Evolutionary conservation across 2,888 invertebrate genomes (phyloP).

Genomic region (Leptinotarsa tumamoca): DNA sequence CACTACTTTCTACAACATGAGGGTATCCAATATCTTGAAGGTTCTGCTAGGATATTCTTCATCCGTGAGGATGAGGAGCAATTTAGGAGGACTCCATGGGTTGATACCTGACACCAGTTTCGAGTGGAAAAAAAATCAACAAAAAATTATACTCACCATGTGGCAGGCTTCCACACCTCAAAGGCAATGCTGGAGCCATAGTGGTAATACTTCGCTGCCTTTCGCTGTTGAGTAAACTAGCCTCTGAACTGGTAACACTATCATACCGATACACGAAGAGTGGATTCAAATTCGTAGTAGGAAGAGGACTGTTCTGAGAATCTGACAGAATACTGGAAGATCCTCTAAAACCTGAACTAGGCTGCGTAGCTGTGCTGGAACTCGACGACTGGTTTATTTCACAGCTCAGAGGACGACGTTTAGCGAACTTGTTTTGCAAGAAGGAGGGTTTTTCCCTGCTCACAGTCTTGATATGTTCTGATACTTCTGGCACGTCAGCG

Average conservation of each 20-base stretch:
- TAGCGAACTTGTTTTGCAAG: slow-evolving; percentile 69
- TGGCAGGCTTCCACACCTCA: slow-evolving; percentile 75
- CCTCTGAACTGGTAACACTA: slow-evolving; percentile 79
- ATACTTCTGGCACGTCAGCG: slow-evolving; percentile 83
- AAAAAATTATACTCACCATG: slow-evolving; percentile 69
- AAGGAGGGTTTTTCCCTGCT: slow-evolving; percentile 70
- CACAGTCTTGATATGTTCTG: slow-evolving; percentile 73
- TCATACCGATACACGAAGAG: slow-evolving; percentile 87
- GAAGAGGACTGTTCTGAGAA: slow-evolving; percentile 76
- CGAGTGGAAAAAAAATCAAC: neutral
- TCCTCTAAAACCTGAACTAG: slow-evolving; percentile 87
- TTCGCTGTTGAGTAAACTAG: slow-evolving; percentile 73
- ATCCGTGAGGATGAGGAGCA: no score
- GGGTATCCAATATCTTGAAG: no score
- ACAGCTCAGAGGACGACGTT: slow-evolving; percentile 72
- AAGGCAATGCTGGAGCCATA: slow-evolving; percentile 72
- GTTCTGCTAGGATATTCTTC: no score
- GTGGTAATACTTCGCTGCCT: slow-evolving; percentile 66
- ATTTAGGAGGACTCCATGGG: no score
- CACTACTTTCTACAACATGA: no score
- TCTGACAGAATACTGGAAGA: slow-evolving; percentile 88
- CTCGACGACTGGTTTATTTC: slow-evolving; percentile 74
- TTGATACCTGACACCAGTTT: neutral
- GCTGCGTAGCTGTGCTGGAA: slow-evolving; percentile 82
- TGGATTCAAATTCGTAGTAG: slow-evolving; percentile 74